Evolutionary conservation across 1,140 invertebrate species (phyloP), one percentile per base, ranked within the genome.

Genomic region (Oedothorax gibbosus): DNA sequence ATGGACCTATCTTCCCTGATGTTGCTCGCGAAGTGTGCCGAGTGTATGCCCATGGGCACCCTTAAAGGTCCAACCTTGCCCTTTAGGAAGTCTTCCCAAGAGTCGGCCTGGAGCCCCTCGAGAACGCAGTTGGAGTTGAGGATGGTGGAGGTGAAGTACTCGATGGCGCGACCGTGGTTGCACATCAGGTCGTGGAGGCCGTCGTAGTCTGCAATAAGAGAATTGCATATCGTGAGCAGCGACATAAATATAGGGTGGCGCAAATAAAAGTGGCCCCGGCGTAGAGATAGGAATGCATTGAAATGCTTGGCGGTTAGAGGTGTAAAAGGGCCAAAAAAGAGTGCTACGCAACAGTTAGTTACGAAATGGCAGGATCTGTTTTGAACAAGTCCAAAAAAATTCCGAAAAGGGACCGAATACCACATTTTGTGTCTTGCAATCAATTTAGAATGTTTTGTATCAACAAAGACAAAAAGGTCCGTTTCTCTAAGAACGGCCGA

Each of bases 101-200:
- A 68, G 7, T 85, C 82, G 35, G 72, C 76, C 4, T 64, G 15
- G 5, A 53, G 0, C 0, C 73, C 65, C n/a, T 51, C 14, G 18
- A 85, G 60, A 14, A 20, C 8, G 20, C 82, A 85, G 7, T 85
- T 8, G 0, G 12, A 12, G 15, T 68, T 60, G 12, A 35, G 20
- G 7, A 85, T 78, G 7, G 62, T 72, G 14, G 72, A 76, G 7
- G 64, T 62, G 10, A 78, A 78, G 12, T 71, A 20, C 89, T 95
- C 94, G 86, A 96, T 95, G 14, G 95, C 94, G 87, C 95, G 91
- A 4, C 95, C 93, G 88, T 97, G 96, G 89, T 96, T 96, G 88
- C 96, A 97, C 57, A 73, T 72, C 6, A 73, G 2, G 15, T 82
- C 80, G n/a, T 21, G 57, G 9, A 82, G 60, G 4, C 80, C 80